Conservation (phyloP, 2,113 vertebrate genomes). For the Oceanodroma tethys region DNA sequence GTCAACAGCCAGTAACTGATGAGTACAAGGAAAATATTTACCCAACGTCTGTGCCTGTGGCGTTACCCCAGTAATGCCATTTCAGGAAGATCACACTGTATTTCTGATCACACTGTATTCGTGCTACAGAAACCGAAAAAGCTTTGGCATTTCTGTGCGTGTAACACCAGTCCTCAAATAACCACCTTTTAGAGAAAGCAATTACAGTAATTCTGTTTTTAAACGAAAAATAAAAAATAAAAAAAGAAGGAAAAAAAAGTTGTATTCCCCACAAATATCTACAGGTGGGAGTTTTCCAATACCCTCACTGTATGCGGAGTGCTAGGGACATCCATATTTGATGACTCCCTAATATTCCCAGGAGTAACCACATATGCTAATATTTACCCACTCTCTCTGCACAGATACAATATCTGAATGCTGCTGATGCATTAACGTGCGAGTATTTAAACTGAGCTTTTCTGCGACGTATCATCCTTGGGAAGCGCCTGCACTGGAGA, state of each 20-base stretch:
- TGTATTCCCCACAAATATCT: not conserved
- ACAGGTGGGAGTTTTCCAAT: not conserved
- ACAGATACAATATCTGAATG: not conserved
- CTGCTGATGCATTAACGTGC: not conserved
- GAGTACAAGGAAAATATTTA: conserved; percentile 39
- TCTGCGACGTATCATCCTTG: not conserved
- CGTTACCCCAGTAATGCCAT: not conserved
- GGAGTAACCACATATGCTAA: not conserved
- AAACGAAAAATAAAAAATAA: not conserved
- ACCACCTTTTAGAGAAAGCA: not conserved
- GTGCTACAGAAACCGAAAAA: not conserved
- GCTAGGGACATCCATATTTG: not conserved
- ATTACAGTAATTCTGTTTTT: not conserved
- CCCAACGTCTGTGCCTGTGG: not conserved
- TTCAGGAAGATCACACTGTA: not conserved
- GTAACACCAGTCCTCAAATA: not conserved
- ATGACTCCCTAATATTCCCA: conserved; percentile 20
- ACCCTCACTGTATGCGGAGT: accelerated
- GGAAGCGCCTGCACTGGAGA: not conserved
- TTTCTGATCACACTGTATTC: not conserved
- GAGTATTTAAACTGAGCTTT: not conserved
- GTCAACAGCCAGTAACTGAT: not conserved
- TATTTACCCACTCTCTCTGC: conserved; percentile 16
- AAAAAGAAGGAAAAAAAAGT: not conserved
- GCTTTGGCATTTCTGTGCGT: not conserved